Evolutionary conservation across 2,113 vertebrate species (phyloP).

Genomic region (Forbesichthys agassizii): DNA sequence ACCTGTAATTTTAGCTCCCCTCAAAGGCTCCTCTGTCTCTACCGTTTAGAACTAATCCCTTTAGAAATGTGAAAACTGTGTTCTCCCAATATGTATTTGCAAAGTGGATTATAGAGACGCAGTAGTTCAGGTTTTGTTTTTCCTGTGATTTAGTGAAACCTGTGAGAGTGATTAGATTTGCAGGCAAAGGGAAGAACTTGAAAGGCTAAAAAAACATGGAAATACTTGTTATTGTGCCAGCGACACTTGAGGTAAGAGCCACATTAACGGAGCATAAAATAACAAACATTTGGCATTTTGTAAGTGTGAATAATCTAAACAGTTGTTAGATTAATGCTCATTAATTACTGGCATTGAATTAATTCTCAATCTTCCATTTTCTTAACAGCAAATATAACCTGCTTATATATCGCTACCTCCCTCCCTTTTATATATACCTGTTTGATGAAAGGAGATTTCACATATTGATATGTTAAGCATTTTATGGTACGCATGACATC

Average conservation of each 20-base stretch:
- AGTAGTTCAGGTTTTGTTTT: slow-evolving; percentile 65
- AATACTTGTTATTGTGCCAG: slow-evolving; percentile 37
- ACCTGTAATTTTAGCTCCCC: slow-evolving; percentile 80
- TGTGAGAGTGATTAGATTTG: slow-evolving; percentile 61
- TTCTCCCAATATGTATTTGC: slow-evolving; percentile 67
- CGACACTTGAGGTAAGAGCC: slow-evolving; percentile 6
- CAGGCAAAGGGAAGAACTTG: slow-evolving; percentile 32
- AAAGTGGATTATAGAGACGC: slow-evolving; percentile 69
- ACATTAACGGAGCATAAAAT: slow-evolving; percentile 11
- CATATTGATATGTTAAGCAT: slow-evolving; percentile 22
- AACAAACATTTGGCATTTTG: slow-evolving; percentile 31
- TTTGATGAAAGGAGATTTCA: slow-evolving; percentile 27
- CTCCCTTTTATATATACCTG: slow-evolving; percentile 14
- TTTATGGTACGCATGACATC: slow-evolving; percentile 37
- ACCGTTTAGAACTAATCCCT: slow-evolving; percentile 71
- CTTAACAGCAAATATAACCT: slow-evolving; percentile 14
- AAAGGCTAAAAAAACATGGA: slow-evolving; percentile 38
- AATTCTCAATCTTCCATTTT: slow-evolving; percentile 17
- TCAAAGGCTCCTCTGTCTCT: slow-evolving; percentile 74
- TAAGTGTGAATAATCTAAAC: slow-evolving; percentile 16
- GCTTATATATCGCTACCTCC: not conserved
- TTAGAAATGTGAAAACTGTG: slow-evolving; percentile 70
- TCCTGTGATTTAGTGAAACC: slow-evolving; percentile 63
- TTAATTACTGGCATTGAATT: slow-evolving; percentile 29
- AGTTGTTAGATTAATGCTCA: slow-evolving; percentile 25